phyloP scores from a whole-genome alignment of 2,888 invertebrate genomes.

The Brachyptera risi region DNA sequence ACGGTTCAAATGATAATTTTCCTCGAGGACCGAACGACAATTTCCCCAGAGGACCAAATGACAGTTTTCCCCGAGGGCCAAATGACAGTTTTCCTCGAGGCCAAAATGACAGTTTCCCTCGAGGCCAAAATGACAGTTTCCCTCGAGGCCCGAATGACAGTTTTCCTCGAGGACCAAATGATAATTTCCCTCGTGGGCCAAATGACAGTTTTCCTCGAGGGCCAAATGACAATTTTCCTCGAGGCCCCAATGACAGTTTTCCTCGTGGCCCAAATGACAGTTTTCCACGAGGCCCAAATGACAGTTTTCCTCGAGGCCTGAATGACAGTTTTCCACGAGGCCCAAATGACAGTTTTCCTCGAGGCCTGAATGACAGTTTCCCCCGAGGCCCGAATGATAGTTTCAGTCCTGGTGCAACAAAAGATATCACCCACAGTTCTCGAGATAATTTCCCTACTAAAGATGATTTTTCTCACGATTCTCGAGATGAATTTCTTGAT shows the following conservation, averaged over 20 bases:
- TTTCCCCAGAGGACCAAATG: conserved; percentile 15
- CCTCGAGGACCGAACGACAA: conserved; percentile 13
- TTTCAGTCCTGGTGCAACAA: no score
- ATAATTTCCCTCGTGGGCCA: no score
- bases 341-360: background rate
- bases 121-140: conserved; percentile 23
- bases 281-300: background rate
- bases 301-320: background rate
- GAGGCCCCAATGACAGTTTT: background rate
- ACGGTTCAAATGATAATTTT: background rate
- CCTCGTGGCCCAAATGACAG: background rate
- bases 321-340: background rate
- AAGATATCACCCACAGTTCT: conserved; percentile 4
- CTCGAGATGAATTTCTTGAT: background rate
- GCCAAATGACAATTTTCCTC: no score
- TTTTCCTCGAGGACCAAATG: no score
- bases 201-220: no score
- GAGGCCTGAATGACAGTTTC: background rate
- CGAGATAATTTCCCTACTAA: conserved; percentile 5
- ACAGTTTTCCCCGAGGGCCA: conserved; percentile 13
- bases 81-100: conserved; percentile 14
- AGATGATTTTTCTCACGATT: conserved; percentile 10
- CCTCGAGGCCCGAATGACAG: conserved; percentile 14
- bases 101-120: conserved; percentile 6
- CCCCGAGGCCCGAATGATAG: background rate